A percentile compares a stretch with the other conserved stretches of the same genome.
phyloP scores from a whole-genome alignment of 2,888 invertebrate species.

The Tenthredo distinguenda region DNA sequence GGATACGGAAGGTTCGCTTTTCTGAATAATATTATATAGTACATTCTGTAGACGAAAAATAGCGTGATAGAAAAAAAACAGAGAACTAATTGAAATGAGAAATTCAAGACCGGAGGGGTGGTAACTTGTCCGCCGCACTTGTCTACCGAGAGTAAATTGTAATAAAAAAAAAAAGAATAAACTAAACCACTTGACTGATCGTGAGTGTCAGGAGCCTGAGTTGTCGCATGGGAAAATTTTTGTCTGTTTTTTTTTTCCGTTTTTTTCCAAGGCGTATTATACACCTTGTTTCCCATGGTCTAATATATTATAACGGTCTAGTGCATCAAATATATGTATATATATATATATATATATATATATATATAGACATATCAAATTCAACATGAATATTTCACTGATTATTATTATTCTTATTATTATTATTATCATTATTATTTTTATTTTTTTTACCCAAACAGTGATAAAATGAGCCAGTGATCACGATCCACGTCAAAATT shows the following conservation, averaged over 20 bases:
- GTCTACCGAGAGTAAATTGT: neutral
- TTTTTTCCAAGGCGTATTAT: neutral
- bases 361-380: too few relatives aligned
- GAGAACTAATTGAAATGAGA: neutral
- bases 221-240: constrained; percentile 20
- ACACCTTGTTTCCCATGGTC: constrained; percentile 12
- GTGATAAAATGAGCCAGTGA: neutral
- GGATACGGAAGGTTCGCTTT: too few relatives aligned
- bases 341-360: neutral
- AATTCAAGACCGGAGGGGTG: neutral
- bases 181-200: constrained; percentile 4
- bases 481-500: neutral
- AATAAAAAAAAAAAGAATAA: neutral
- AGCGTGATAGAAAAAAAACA: neutral
- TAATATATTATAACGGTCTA: neutral
- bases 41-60: too few relatives aligned
- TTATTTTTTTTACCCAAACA: neutral
- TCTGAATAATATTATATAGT: too few relatives aligned
- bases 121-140: neutral
- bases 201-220: neutral
- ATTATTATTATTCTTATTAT: neutral
- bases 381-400: neutral
- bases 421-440: neutral
- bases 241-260: neutral
- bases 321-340: neutral